phyloP scores from a whole-genome alignment of 92 coral and sea anemone genomes.

The Parazoanthus atlanticus region DNA sequence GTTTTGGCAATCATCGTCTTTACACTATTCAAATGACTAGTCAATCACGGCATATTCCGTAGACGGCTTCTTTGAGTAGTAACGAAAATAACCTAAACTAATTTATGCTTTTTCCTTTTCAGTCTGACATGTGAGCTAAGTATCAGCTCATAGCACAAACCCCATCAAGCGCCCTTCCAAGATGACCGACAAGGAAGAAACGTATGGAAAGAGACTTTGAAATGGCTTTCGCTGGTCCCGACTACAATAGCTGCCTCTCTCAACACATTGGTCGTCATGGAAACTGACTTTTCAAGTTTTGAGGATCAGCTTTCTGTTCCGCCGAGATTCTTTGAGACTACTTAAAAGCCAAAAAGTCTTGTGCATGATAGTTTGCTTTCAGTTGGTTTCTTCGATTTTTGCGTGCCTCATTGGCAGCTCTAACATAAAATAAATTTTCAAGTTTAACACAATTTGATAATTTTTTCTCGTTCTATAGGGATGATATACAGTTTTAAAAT shows the following conservation, averaged over 20 bases:
- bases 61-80: too few relatives aligned
- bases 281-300: background rate
- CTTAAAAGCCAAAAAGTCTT: background rate
- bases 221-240: background rate
- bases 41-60: background rate
- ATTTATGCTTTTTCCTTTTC: background rate
- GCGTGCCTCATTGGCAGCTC: background rate
- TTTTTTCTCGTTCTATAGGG: background rate
- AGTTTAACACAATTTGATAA: background rate
- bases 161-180: background rate
- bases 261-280: background rate
- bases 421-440: background rate
- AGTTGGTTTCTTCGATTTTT: background rate
- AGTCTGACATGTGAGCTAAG: conserved; percentile 21
- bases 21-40: background rate
- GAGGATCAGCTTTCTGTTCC: background rate
- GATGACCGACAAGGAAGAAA: background rate
- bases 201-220: background rate
- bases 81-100: background rate
- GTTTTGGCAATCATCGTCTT: too few relatives aligned
- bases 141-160: background rate
- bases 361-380: too few relatives aligned
- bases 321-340: background rate
- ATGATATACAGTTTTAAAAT: background rate
- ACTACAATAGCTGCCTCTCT: background rate